Conservation (phyloP, 2,797 vertebrate species). For the Tragopan temminckii region DNA sequence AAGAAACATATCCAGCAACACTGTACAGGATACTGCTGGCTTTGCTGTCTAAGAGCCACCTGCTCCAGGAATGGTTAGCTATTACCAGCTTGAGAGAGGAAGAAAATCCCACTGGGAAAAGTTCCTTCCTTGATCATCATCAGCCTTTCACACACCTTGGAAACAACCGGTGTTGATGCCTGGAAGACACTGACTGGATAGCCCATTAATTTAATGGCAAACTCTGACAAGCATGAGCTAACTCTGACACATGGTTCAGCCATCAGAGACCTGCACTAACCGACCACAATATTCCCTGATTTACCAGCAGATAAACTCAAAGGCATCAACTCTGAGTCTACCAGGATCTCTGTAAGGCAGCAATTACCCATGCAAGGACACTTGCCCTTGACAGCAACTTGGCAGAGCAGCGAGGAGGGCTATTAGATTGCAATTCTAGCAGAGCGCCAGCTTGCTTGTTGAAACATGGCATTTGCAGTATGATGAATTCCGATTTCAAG, state of each 20-base stretch:
- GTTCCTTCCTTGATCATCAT: not conserved
- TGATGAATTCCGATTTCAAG: not conserved
- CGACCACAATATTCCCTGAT: rapidly evolving
- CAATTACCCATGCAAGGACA: not conserved
- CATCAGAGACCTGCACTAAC: not conserved
- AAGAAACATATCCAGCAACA: not conserved
- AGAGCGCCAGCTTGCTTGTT: not conserved
- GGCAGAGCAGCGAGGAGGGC: not conserved
- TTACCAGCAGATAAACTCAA: not conserved
- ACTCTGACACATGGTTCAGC: rapidly evolving
- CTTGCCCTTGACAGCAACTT: not conserved
- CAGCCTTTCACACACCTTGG: not conserved
- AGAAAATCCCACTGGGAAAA: not conserved
- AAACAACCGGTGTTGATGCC: not conserved
- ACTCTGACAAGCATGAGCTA: not conserved
- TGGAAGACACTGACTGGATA: not conserved
- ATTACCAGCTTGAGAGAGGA: not conserved
- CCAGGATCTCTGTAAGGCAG: not conserved
- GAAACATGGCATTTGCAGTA: not conserved
- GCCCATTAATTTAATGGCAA: not conserved
- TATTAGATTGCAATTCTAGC: not conserved
- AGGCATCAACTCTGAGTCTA: not conserved
- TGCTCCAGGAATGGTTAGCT: not conserved
- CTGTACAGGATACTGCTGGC: too few species aligned
- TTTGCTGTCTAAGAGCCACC: not conserved